phyloP scores from a whole-genome alignment of 2,888 invertebrate genomes.

The Lasius platythorax region DNA sequence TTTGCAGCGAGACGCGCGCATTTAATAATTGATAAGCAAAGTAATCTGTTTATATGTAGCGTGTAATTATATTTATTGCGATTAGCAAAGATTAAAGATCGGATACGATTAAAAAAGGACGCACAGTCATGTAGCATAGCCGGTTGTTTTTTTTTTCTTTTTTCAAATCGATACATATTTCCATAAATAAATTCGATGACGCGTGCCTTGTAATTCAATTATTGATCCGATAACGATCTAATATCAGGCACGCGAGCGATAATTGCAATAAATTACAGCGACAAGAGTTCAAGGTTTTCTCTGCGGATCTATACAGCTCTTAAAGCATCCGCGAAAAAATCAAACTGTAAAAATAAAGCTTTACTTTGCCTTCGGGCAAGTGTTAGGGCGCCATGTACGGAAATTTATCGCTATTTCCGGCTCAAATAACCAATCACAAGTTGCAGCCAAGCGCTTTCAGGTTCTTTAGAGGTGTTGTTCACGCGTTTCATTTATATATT shows the following conservation, averaged over 20 bases:
- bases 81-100: not conserved
- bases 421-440: not conserved
- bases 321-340: not conserved
- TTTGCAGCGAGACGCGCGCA: too few relatives aligned
- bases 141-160: too few relatives aligned
- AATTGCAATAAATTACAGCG: conserved; percentile 8
- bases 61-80: too few relatives aligned
- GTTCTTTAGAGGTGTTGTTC: too few relatives aligned
- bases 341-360: not conserved
- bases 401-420: conserved; percentile 15
- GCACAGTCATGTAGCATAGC: not conserved
- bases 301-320: not conserved
- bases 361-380: not conserved
- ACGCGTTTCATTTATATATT: not conserved
- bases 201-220: not conserved
- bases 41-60: too few relatives aligned
- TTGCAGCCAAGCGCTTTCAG: not conserved
- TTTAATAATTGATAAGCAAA: too few relatives aligned
- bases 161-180: not conserved
- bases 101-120: not conserved
- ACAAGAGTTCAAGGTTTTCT: not conserved
- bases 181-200: not conserved
- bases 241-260: conserved; percentile 10
- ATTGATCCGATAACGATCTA: conserved; percentile 15
- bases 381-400: not conserved